Percentiles rank a stretch among this genome's conserved stretches.
Conservation (phyloP, 2,113 vertebrate species). For the Vidua macroura region DNA sequence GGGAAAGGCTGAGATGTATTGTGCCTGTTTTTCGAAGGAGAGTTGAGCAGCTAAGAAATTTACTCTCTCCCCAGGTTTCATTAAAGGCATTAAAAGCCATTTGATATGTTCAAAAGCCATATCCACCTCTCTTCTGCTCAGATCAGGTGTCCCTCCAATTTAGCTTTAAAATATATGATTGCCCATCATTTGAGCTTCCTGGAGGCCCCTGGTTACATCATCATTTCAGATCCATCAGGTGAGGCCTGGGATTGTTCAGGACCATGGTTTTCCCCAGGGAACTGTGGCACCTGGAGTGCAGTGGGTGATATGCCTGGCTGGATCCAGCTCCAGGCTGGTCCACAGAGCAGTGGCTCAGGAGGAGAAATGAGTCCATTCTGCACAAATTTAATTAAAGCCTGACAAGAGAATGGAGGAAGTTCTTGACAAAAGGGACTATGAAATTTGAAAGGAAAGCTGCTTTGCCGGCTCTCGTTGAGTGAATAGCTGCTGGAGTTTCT, state of each 20-base stretch:
- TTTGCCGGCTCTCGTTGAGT: not conserved
- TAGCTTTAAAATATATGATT: not conserved
- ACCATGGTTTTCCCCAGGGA: fast-evolving
- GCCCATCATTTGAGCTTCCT: not conserved
- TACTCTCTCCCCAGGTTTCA: not conserved
- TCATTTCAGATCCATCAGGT: not conserved
- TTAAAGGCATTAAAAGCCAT: not conserved
- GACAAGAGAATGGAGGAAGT: not conserved
- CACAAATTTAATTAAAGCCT: not conserved
- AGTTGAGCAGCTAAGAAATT: not conserved
- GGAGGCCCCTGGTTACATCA: not conserved
- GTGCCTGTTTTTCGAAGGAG: not conserved
- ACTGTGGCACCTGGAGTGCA: fast-evolving
- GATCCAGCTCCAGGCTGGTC: not conserved
- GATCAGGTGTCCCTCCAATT: not conserved
- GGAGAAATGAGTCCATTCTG: not conserved
- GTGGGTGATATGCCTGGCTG: not conserved
- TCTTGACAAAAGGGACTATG: not conserved
- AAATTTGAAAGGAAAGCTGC: not conserved
- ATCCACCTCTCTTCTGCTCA: not conserved
- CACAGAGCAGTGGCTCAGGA: not conserved
- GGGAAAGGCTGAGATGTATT: not conserved
- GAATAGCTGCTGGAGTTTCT: slow-evolving; percentile 3
- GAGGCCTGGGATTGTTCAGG: not conserved
- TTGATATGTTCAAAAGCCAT: not conserved